phyloP scores from a whole-genome alignment of 2,797 vertebrate species.

The Vultur gryphus region DNA sequence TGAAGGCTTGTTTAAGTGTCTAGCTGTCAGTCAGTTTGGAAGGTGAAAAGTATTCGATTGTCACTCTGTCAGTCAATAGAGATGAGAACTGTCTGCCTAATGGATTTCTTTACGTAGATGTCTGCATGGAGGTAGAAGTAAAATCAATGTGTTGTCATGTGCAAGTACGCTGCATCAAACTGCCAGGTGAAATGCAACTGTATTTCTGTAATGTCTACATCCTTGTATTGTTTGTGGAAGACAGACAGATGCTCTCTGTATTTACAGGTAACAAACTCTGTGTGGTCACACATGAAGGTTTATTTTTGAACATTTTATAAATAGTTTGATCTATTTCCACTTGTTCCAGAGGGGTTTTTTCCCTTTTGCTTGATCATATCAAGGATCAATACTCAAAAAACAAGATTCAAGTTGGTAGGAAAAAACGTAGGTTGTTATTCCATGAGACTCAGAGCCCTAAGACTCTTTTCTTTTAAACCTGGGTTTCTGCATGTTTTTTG shows the following conservation, averaged over 20 bases:
- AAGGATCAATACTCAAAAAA: background rate
- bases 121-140: conserved; percentile 91
- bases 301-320: conserved; percentile 28
- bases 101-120: conserved; percentile 96
- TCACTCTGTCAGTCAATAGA: conserved; percentile 98
- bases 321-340: background rate
- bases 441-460: background rate
- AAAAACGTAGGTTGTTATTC: background rate
- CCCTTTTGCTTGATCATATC: background rate
- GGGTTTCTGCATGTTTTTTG: background rate
- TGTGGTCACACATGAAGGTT: background rate
- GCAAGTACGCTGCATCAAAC: conserved; percentile 87
- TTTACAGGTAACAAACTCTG: background rate
- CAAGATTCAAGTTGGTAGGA: background rate
- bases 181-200: conserved; percentile 88
- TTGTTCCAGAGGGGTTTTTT: background rate
- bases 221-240: conserved; percentile 73
- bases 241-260: conserved; percentile 75
- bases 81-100: conserved; percentile 98
- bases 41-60: conserved; percentile 95
- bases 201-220: conserved; percentile 83
- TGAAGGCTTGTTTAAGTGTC: conserved; percentile 98
- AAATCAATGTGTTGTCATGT: conserved; percentile 99
- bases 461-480: background rate
- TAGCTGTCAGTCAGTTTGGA: conserved; percentile 93